Percentiles rank a stretch among this genome's conserved stretches.
These are phyloP conservation scores for Callochromis pleurospilus DNA, from an alignment of 2,113 vertebrate species.

Conservation along the genomic window DNA sequence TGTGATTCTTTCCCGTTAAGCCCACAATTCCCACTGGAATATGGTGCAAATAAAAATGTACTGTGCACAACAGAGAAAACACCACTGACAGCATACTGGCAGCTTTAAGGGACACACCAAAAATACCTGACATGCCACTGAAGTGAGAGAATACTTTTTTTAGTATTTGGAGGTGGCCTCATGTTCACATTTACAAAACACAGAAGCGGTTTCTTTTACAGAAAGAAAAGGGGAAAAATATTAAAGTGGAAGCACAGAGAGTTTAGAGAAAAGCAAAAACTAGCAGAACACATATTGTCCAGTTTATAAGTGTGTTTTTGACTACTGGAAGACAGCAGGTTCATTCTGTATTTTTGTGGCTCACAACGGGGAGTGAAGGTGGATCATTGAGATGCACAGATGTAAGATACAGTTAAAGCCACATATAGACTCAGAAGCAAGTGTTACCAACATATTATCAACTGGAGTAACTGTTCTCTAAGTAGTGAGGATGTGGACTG, in stretches of 20 bases:
- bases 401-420: slow-evolving; percentile 6
- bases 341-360: not conserved
- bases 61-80: not conserved
- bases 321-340: not conserved
- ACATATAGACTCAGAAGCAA: not conserved
- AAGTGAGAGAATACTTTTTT: not conserved
- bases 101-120: not conserved
- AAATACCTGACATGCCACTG: not conserved
- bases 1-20: not conserved
- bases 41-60: not conserved
- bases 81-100: not conserved
- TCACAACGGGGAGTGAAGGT: slow-evolving; percentile 37
- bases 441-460: not conserved
- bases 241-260: not conserved
- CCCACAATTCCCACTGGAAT: not conserved
- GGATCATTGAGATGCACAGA: slow-evolving; percentile 46
- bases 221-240: fast-evolving
- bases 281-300: not conserved
- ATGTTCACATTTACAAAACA: not conserved
- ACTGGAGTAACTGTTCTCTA: not conserved
- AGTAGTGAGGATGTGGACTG: not conserved
- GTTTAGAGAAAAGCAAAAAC: not conserved
- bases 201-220: not conserved
- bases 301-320: not conserved
- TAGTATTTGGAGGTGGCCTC: not conserved